Evolutionary conservation across 1,140 invertebrate species (phyloP), one percentile per base, ranked within the genome.

Genomic region (Cotesia typhae): DNA sequence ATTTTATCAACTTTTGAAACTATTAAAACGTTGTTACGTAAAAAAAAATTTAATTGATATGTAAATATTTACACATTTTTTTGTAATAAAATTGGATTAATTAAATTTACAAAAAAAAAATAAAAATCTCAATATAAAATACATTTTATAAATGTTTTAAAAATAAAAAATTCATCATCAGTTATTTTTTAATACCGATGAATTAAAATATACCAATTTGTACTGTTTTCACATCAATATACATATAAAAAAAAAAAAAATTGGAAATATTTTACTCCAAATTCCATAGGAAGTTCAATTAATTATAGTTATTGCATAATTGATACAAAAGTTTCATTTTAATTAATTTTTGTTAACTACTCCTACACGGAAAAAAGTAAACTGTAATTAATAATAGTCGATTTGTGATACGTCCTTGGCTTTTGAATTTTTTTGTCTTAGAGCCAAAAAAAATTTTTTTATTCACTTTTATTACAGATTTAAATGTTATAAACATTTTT

Each of bases 41-140:
- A 57, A 12, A 61, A 61, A 61, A 61, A 61, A 9, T 61, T 3
- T 38, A 28, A 72, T 35, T 74, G 72, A 74, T 74, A 74, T 74
- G 72, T 67, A 41, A 70, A 55, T 70, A 74, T 74, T 74, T 70
- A 74, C 41, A 47, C 10, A 47, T 47, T 47, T 47, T 47, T 0
- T 10, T 47, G 41, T 47, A 9, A 47, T 47, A 47, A 47, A 47
- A 47, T 9, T 9, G 5, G 3, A 47, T 47, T 9, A 47, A 2
- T 47, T 6, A 47, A 10, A 47, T 47, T 47, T 47, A 47, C 41
- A 10, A 9, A 47, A 47, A 47, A 47, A 28, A 20, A 61, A 35
- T 37, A 12, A 37, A 28, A 12, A 61, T 12, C 35, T 61, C 35
- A 12, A 28, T 35, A 57, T 57, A 20, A 57, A 20, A 57, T 57